phyloP scores from a whole-genome alignment of 2,797 vertebrate species.

The Antennarius maculatus region DNA sequence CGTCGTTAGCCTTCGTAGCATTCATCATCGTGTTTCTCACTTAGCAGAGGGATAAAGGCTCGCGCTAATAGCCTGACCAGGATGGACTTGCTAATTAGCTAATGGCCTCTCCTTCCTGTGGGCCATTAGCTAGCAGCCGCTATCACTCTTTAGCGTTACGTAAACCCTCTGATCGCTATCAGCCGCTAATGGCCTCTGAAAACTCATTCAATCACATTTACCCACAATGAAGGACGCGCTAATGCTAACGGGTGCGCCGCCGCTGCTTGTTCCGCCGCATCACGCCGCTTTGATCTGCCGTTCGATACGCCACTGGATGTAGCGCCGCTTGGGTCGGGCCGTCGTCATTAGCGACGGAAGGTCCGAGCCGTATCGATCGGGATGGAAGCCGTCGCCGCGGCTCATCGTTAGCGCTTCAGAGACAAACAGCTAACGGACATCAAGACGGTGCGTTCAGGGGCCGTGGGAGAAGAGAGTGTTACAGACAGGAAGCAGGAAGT shows the following conservation, averaged over 20 bases:
- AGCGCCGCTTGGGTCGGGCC: conserved; percentile 32
- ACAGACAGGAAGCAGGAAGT: too few species aligned
- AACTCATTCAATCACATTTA: conserved; percentile 61
- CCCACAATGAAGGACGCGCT: conserved; percentile 44
- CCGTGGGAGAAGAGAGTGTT: neutral
- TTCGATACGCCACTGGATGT: conserved; percentile 46
- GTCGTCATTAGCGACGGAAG: conserved; percentile 50
- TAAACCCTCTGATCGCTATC: conserved; percentile 63
- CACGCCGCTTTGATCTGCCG: conserved; percentile 53
- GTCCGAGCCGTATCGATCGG: conserved; percentile 34
- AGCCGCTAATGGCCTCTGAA: conserved; percentile 60
- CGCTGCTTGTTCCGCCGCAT: conserved; percentile 24
- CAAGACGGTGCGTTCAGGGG: neutral
- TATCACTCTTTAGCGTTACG: conserved; percentile 40
- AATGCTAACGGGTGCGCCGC: conserved; percentile 42
- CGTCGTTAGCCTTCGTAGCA: conserved; percentile 2
- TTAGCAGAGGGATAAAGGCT: conserved; percentile 33
- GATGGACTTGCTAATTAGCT: conserved; percentile 69
- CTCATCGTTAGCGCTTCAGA: conserved; percentile 44
- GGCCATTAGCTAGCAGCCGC: conserved; percentile 64
- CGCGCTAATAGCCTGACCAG: conserved; percentile 50
- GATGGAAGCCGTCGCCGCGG: conserved; percentile 31
- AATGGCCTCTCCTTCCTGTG: conserved; percentile 70
- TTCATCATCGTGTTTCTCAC: conserved; percentile 29
- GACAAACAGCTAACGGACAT: conserved; percentile 21